Base-by-base conservation (phyloP, 1,140 invertebrate species). In the Scaptomyza graminum region DNA sequence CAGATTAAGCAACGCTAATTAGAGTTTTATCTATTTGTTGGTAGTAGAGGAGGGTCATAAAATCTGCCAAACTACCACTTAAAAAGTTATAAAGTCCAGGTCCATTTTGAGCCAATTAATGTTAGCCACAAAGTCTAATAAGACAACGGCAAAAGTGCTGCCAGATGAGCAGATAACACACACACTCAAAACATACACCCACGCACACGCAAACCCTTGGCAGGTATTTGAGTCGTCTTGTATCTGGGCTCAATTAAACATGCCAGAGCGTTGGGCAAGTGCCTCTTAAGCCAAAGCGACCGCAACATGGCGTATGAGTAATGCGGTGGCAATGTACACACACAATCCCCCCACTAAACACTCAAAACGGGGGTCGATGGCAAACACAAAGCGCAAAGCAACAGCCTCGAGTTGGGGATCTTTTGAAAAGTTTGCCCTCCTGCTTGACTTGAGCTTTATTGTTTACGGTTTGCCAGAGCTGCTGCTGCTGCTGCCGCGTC, bases 21-120 rank as follows among this genome's bases (percentile, higher is more conserved):
- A 64, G 64, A 66, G 69, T 76, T 71, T 87, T 79, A 78, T 82
- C 74, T 69, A 4, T 2, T 2, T 7, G 49, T 16, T 47, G 1
- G 28, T 3, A 31, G 28, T 1, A 3, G 41, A 41, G 5, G 41
- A 37, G 41, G 52, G 62, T 73, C 67, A 79, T 80, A 84, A 74
- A 83, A 77, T 62, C 49, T 34, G 11, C 43, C 49, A 67, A 60
- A 34, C 39, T 63, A 51, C 41, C 52, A 69, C 76, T 74, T 51
- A 62, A 57, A 74, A 84, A 78, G 76, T 82, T 87, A 89, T 89
- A 90, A 89, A 90, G 80, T 82, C 74, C 74, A 47, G 65, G 67
- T 52, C 7, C 28, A 51, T 22, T 44, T 16, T 68, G 67, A 50
- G 39, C 47, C 87, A 85, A 90, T 82, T 85, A 85, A 88, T 81